A percentile compares a stretch with the other conserved stretches of the same genome.
phyloP scores from a whole-genome alignment of 2,797 vertebrate genomes.

The Morus bassanus region DNA sequence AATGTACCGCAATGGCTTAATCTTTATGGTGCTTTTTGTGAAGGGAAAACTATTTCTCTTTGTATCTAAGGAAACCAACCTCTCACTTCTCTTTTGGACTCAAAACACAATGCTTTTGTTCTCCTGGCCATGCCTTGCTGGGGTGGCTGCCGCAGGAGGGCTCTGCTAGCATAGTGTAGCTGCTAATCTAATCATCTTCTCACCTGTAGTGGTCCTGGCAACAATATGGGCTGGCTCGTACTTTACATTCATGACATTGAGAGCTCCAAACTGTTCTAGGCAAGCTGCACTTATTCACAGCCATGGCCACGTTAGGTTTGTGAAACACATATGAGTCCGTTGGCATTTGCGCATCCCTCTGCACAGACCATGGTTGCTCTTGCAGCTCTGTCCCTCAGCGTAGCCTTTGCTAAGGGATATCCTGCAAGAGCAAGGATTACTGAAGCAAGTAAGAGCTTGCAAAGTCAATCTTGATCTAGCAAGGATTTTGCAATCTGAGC shows the following conservation, averaged over 20 bases:
- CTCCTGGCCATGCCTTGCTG: background rate
- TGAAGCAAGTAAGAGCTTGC: background rate
- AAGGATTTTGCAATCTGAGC: background rate
- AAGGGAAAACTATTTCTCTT: background rate
- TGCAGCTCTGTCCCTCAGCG: fast-evolving
- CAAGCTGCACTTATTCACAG: background rate
- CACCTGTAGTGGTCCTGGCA: background rate
- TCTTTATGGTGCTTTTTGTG: background rate
- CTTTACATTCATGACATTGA: fast-evolving
- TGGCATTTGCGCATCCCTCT: background rate
- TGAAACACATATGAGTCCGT: background rate
- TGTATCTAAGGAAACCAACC: background rate
- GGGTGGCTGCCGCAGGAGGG: background rate
- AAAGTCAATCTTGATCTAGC: background rate
- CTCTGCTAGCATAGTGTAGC: background rate
- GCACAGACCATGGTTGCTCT: fast-evolving
- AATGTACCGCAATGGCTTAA: background rate
- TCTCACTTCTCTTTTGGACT: background rate
- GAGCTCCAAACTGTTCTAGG: background rate
- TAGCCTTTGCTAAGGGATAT: background rate
- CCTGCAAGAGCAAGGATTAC: background rate
- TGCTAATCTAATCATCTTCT: background rate
- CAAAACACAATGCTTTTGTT: background rate
- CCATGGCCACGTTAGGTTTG: background rate
- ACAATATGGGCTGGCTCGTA: background rate